phyloP scores from a whole-genome alignment of 2,113 vertebrate species.

The Brevimyrus niger region DNA sequence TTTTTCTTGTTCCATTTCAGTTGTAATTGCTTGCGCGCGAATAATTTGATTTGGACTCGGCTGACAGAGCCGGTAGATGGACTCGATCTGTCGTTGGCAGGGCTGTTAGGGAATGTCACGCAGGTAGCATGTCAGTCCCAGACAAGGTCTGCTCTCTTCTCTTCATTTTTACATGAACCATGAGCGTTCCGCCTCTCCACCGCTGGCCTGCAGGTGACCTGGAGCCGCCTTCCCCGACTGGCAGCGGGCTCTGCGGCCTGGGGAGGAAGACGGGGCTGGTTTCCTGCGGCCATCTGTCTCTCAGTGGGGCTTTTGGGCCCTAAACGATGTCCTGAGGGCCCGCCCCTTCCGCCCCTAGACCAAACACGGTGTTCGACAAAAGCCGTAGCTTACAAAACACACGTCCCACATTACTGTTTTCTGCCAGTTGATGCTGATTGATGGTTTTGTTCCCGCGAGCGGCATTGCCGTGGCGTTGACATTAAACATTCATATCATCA shows the following conservation, averaged over 20 bases:
- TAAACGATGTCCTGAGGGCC: not conserved
- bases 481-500: not conserved
- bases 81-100: not conserved
- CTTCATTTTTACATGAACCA: too few relatives aligned
- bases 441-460: not conserved
- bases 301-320: not conserved
- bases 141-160: not conserved
- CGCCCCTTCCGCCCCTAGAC: not conserved
- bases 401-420: not conserved
- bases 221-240: constrained; percentile 29
- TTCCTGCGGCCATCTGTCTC: constrained; percentile 20
- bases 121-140: not conserved
- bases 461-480: not conserved
- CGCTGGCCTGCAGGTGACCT: constrained; percentile 14
- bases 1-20: not conserved
- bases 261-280: not conserved
- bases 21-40: not conserved
- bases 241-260: not conserved
- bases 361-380: not conserved
- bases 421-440: not conserved
- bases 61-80: not conserved
- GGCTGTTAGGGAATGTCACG: not conserved
- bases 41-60: not conserved
- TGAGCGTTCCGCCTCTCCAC: not conserved
- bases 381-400: not conserved